Percentiles rank a stretch among this genome's conserved stretches.
Evolutionary conservation across 30 jellyfish, hydroid and myxozoan genomes (phyloP).

Genomic region (Hydractinia echinata): DNA sequence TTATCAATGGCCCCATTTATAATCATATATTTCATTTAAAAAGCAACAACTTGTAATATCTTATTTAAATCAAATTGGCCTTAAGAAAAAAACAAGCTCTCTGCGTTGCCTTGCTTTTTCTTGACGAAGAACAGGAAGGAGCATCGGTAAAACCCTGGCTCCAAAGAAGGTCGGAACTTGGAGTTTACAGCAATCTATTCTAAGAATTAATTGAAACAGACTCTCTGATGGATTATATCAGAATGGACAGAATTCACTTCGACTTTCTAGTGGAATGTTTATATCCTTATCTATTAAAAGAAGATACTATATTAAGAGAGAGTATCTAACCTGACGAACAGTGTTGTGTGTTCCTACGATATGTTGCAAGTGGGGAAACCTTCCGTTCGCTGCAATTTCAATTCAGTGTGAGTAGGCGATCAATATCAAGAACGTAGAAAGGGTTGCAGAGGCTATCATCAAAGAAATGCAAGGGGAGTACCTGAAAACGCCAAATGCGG

Average conservation of each 20-base stretch:
- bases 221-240: not conserved
- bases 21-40: no score
- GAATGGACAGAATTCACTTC: not conserved
- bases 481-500: slow-evolving; percentile 3
- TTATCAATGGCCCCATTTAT: not conserved
- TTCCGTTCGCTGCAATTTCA: slow-evolving; percentile 1
- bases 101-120: not conserved
- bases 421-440: slow-evolving; percentile 5
- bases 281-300: not conserved
- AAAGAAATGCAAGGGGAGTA: no score
- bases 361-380: not conserved
- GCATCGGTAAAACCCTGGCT: slow-evolving; percentile 3
- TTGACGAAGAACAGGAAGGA: not conserved
- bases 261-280: not conserved
- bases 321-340: slow-evolving; percentile 6
- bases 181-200: not conserved
- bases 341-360: slow-evolving; percentile 9
- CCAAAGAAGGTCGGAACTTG: not conserved
- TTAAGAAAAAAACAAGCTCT: not conserved
- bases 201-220: not conserved
- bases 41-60: not conserved
- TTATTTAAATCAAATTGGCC: not conserved
- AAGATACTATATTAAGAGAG: not conserved
- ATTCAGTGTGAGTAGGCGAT: slow-evolving; percentile 9
- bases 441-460: slow-evolving; percentile 15